phyloP scores from a whole-genome alignment of 2,113 vertebrate species.

The Corythoichthys haematopterus region DNA sequence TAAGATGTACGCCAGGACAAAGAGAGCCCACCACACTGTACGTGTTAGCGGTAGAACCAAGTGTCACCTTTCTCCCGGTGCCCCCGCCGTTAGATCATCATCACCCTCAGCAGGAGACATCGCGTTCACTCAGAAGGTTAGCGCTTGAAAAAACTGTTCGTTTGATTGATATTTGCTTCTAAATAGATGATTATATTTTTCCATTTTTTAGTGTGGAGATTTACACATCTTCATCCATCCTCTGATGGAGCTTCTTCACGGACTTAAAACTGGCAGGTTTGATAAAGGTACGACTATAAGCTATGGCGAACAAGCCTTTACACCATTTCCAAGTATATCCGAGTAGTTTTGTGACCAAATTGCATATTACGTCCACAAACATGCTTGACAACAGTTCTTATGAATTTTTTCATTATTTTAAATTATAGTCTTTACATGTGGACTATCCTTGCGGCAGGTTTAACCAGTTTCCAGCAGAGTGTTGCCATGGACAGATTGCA shows the following conservation, averaged over 20 bases:
- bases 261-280: conserved; percentile 80
- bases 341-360: background rate
- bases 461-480: conserved; percentile 85
- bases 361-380: background rate
- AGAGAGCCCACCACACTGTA: conserved; percentile 8
- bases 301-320: background rate
- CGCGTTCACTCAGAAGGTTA: conserved; percentile 83
- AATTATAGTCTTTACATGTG: background rate
- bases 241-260: conserved; percentile 76
- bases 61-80: conserved; percentile 9
- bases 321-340: background rate
- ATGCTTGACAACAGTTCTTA: background rate
- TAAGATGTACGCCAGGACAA: background rate
- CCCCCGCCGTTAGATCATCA: conserved; percentile 9
- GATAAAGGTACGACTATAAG: conserved; percentile 73
- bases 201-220: conserved; percentile 76
- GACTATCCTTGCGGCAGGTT: conserved; percentile 58
- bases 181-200: background rate
- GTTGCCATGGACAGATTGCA: conserved; percentile 87
- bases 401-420: background rate
- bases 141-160: background rate
- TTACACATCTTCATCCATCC: conserved; percentile 80
- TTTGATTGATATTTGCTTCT: background rate
- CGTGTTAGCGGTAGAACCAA: background rate
- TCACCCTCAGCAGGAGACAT: conserved; percentile 70